Evolutionary conservation across 2,888 invertebrate species (phyloP).

Genomic region (Pseudoips prasinana): DNA sequence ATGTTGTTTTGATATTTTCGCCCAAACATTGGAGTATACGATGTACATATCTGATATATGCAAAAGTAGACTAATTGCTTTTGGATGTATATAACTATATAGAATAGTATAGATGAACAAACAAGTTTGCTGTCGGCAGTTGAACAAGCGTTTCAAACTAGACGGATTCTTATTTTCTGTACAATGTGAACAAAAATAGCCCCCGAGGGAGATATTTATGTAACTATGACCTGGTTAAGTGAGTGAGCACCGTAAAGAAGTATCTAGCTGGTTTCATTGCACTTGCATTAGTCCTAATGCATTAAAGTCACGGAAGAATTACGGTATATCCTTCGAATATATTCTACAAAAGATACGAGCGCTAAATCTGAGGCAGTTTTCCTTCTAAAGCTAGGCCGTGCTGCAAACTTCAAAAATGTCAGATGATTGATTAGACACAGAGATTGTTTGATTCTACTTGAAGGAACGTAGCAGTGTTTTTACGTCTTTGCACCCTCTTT

Average conservation of each 20-base stretch:
- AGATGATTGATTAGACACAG: too few relatives aligned
- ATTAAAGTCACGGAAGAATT: neutral
- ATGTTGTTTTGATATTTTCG: slow-evolving; percentile 8
- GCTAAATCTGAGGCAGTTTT: too few relatives aligned
- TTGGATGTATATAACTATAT: slow-evolving; percentile 19
- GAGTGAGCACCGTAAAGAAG: slow-evolving; percentile 57
- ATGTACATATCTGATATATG: slow-evolving; percentile 8
- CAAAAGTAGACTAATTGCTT: slow-evolving; percentile 22
- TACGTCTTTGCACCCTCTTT: too few relatives aligned
- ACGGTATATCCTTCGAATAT: too few relatives aligned
- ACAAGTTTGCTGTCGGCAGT: slow-evolving; percentile 35
- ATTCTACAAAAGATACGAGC: too few relatives aligned
- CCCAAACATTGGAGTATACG: slow-evolving; percentile 10
- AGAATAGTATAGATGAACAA: slow-evolving; percentile 13
- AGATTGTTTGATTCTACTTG: too few relatives aligned
- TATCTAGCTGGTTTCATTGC: slow-evolving; percentile 42
- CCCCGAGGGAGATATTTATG: slow-evolving; percentile 70
- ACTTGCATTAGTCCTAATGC: slow-evolving; percentile 24
- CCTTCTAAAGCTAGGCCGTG: too few relatives aligned
- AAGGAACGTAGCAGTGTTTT: too few relatives aligned
- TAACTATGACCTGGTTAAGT: slow-evolving; percentile 77
- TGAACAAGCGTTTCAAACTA: slow-evolving; percentile 40
- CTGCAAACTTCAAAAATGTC: too few relatives aligned
- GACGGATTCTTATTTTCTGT: slow-evolving; percentile 58
- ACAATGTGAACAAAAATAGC: slow-evolving; percentile 70